A percentile compares a stretch with the other conserved stretches of the same genome.
phyloP scores from a whole-genome alignment of 2,888 invertebrate species.

The Nyleta sp. region DNA sequence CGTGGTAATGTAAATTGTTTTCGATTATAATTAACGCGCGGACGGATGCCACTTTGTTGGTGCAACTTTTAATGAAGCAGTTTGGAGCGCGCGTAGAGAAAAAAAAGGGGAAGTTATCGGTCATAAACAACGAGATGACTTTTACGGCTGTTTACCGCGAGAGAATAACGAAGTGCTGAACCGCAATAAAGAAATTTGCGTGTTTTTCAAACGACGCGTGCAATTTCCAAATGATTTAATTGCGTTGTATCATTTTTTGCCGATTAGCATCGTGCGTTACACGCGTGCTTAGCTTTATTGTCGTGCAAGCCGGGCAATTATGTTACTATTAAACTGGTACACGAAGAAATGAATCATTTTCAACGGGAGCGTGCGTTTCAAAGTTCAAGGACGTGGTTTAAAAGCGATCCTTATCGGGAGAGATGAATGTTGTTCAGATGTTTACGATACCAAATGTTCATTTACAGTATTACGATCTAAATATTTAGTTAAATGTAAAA shows the following conservation, averaged over 20 bases:
- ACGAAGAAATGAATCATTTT: conserved; percentile 6
- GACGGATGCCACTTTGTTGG: conserved; percentile 11
- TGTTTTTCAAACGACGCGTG: conserved; percentile 39
- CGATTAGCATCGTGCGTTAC: conserved; percentile 16
- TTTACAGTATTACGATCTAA: conserved; percentile 5
- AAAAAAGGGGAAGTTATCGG: conserved; percentile 43
- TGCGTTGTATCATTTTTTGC: conserved; percentile 28
- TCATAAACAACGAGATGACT: conserved; percentile 49
- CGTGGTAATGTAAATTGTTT: conserved; percentile 34
- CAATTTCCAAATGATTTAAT: conserved; percentile 44
- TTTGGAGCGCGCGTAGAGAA: conserved; percentile 8
- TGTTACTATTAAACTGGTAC: background rate
- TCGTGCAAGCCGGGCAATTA: conserved; percentile 13
- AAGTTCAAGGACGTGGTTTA: conserved; percentile 31
- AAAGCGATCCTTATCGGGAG: background rate
- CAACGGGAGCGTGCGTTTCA: background rate
- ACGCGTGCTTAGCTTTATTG: conserved; percentile 37
- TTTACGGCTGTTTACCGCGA: conserved; percentile 41
- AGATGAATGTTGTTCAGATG: background rate
- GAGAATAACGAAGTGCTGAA: conserved; percentile 52
- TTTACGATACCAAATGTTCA: conserved; percentile 11
- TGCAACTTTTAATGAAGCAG: conserved; percentile 27
- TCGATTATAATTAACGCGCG: conserved; percentile 27
- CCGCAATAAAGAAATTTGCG: conserved; percentile 50
- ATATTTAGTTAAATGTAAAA: too few species aligned